These are phyloP conservation scores for Ferdinandea cuprea DNA, from an alignment of 2,888 invertebrate species.

Conservation along the genomic window DNA sequence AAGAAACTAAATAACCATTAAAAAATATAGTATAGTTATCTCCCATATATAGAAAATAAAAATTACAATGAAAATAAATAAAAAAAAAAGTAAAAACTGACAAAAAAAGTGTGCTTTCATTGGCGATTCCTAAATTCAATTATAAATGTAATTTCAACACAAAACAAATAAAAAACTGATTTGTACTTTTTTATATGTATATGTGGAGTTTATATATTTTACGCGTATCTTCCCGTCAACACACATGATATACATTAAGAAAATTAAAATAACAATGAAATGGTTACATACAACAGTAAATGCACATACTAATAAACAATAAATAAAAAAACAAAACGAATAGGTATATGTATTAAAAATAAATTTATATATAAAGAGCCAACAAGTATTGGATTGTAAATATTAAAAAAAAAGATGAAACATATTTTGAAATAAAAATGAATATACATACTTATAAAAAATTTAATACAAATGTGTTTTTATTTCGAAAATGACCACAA, in stretches of 20 bases:
- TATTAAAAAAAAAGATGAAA: slow-evolving; percentile 14
- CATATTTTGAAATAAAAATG: slow-evolving; percentile 51
- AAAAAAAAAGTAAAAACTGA: neutral
- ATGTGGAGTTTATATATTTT: slow-evolving; percentile 10
- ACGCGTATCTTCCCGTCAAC: slow-evolving; percentile 5
- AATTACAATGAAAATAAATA: slow-evolving; percentile 6
- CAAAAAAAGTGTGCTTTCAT: slow-evolving; percentile 18
- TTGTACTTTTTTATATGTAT: slow-evolving; percentile 44
- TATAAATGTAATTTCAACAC: slow-evolving; percentile 36
- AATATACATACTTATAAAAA: slow-evolving; percentile 11
- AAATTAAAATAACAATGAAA: slow-evolving; percentile 1
- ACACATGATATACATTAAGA: neutral
- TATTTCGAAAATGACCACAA: neutral
- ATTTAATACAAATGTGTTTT: neutral
- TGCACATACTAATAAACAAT: slow-evolving; percentile 10
- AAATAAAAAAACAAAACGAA: slow-evolving; percentile 22
- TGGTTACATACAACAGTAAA: slow-evolving; percentile 6
- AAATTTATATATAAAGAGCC: neutral
- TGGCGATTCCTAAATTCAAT: slow-evolving; percentile 34
- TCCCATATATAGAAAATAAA: slow-evolving; percentile 1
- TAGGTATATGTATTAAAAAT: slow-evolving; percentile 9
- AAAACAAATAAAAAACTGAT: slow-evolving; percentile 4
- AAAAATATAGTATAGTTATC: neutral
- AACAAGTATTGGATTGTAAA: slow-evolving; percentile 32
- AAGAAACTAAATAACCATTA: slow-evolving; percentile 16